Base-by-base conservation (phyloP, 2,113 vertebrate species). In the Sebastes fasciatus region DNA sequence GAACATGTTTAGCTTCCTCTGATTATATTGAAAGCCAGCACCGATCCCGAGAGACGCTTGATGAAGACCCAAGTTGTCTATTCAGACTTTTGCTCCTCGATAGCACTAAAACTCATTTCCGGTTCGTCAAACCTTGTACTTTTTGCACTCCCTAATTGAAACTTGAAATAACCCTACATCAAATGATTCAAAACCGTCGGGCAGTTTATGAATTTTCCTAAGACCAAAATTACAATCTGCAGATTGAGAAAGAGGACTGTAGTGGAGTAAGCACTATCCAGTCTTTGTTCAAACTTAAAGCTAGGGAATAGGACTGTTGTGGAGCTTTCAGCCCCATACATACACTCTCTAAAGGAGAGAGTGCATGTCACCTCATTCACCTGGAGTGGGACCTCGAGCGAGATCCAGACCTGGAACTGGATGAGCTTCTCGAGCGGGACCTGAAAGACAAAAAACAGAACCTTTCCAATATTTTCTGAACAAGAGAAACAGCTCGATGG, bases 381-480 rank as follows among this genome's bases (percentile, higher is more conserved):
- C 98, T 99, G 96, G 98, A 99, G 96, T 96, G 98, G 93, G 98
- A 99, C 97, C 97, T 98, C 84, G 98, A 99, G 90, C 95, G 96
- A 94, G 98, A 98, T 88, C 97, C 96, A 93, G 98, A 99, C 91
- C 97, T 96, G 96, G 98, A 99, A 88, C 97, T 98, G 94, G 98
- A 98, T 88, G 98, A 98, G 90, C 97, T 98, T 96, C 98, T 96
- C 96, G 98, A 97, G 80, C 95, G 96, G 96, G 98, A 99, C 95
- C 98, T 99, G 97, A 94, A 99, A 99, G 71, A 92, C 86, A 96
- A 89, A 91, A 90, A 86, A 91, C 88, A 89, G 81, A 90, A 65
- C 77, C 84, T 94, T 94, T 95, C 93, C 94, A 95, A 92, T 95
- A 93, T 91, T 94, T 93, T 89, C 72, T 46, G 14, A 65, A 72